Evolutionary conservation across 2,113 vertebrate species (phyloP).

Genomic region (Tenebrosternarchus preto): DNA sequence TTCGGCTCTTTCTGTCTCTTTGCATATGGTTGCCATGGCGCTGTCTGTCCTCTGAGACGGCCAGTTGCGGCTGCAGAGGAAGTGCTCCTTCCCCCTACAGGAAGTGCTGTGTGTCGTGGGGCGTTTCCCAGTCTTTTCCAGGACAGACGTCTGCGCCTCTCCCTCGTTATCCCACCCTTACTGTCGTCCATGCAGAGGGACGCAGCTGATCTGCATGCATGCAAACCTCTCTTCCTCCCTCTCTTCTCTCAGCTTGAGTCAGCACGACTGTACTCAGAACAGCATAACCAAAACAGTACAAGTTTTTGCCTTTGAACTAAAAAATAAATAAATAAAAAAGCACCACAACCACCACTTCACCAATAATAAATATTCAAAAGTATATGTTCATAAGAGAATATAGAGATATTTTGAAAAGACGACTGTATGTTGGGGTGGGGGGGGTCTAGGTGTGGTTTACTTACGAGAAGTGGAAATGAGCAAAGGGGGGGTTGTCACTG

Average conservation of each 20-base stretch:
- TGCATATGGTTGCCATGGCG: slow-evolving; percentile 35
- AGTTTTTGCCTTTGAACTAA: no score
- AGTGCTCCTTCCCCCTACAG: slow-evolving; percentile 60
- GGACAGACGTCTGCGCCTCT: slow-evolving; percentile 54
- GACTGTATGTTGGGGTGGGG: no score
- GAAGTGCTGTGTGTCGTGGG: slow-evolving; percentile 59
- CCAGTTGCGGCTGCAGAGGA: slow-evolving; percentile 46
- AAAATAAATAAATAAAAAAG: no score
- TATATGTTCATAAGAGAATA: no score
- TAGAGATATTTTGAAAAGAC: no score
- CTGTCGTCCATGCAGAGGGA: slow-evolving; percentile 3
- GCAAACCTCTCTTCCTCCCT: not conserved
- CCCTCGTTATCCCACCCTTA: not conserved
- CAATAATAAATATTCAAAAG: no score
- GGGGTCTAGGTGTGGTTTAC: no score
- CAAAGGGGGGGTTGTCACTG: no score
- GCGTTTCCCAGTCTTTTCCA: slow-evolving; percentile 55
- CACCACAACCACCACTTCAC: no score
- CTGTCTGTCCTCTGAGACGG: slow-evolving; percentile 40
- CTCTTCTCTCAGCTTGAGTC: not conserved
- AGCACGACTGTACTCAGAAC: no score
- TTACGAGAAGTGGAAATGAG: no score
- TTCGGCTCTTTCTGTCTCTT: not conserved
- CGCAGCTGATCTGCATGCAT: not conserved
- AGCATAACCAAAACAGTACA: no score